Percentiles rank a stretch among this genome's conserved stretches.
These are phyloP conservation scores for Magallana gigas DNA, from an alignment of 1,140 invertebrate species.

Conservation along the genomic window DNA sequence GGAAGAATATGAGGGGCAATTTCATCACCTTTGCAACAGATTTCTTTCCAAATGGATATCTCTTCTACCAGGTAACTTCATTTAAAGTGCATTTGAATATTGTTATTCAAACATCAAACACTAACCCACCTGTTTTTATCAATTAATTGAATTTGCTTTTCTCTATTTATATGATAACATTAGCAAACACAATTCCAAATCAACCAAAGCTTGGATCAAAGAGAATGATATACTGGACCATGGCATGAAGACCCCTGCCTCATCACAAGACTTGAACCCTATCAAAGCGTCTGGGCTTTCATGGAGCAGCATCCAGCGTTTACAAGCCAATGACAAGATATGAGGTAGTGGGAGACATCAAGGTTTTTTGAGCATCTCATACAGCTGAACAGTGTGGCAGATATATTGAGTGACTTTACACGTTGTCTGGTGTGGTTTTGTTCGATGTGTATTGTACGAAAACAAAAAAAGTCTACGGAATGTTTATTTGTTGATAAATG, in stretches of 20 bases:
- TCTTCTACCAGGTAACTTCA: constrained; percentile 33
- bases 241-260: too few species aligned
- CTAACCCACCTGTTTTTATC: too few species aligned
- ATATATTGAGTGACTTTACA: neutral
- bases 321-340: constrained; percentile 23
- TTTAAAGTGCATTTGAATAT: neutral
- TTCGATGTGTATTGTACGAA: too few species aligned
- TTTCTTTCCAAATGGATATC: constrained; percentile 44
- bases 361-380: neutral
- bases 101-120: too few species aligned
- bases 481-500: too few species aligned
- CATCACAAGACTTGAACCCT: neutral
- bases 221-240: too few species aligned
- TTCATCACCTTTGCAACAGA: constrained; percentile 45
- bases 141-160: too few species aligned
- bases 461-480: too few species aligned
- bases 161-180: too few species aligned
- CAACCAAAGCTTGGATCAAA: too few species aligned
- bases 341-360: constrained; percentile 19
- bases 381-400: constrained; percentile 15
- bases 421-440: neutral
- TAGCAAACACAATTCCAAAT: too few species aligned
- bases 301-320: neutral
- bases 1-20: constrained; percentile 41
- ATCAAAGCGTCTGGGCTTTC: constrained; percentile 19